These are phyloP conservation scores for Bryconaethiops microstoma DNA, from an alignment of 2,797 vertebrate species.

Conservation along the genomic window DNA sequence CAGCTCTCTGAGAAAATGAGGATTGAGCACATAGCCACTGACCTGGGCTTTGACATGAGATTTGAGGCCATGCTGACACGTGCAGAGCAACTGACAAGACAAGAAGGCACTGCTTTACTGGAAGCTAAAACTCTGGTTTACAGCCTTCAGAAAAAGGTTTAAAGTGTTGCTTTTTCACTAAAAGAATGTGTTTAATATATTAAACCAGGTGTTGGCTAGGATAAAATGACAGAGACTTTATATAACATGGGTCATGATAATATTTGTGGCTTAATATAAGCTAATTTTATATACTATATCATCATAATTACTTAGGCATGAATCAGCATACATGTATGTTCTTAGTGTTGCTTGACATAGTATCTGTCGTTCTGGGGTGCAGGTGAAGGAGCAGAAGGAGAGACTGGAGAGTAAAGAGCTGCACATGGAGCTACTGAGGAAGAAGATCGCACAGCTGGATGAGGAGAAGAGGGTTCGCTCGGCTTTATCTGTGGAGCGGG, in stretches of 20 bases:
- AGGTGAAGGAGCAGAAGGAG: constrained; percentile 89
- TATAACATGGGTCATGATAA: background rate
- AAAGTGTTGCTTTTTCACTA: background rate
- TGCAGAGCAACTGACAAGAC: constrained; percentile 82
- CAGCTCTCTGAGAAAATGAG: constrained; percentile 86
- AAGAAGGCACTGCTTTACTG: constrained; percentile 81
- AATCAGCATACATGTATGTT: background rate
- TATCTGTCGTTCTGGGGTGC: constrained; percentile 31
- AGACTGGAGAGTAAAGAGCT: constrained; percentile 86
- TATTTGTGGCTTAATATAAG: background rate
- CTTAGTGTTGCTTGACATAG: background rate
- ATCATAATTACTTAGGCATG: background rate
- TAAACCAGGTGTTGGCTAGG: background rate
- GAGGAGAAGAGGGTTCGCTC: constrained; percentile 81
- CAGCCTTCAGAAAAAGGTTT: constrained; percentile 89
- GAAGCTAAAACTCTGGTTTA: constrained; percentile 84
- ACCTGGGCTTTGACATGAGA: constrained; percentile 89
- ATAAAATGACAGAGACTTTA: background rate
- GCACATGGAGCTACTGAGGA: constrained; percentile 85
- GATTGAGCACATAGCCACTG: constrained; percentile 78
- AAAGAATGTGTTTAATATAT: background rate
- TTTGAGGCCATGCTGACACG: constrained; percentile 82
- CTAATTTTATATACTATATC: background rate
- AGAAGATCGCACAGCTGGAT: constrained; percentile 87
- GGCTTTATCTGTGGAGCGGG: constrained; percentile 75